Conservation (phyloP, 23 tunicate genomes). For the Styela clava region DNA sequence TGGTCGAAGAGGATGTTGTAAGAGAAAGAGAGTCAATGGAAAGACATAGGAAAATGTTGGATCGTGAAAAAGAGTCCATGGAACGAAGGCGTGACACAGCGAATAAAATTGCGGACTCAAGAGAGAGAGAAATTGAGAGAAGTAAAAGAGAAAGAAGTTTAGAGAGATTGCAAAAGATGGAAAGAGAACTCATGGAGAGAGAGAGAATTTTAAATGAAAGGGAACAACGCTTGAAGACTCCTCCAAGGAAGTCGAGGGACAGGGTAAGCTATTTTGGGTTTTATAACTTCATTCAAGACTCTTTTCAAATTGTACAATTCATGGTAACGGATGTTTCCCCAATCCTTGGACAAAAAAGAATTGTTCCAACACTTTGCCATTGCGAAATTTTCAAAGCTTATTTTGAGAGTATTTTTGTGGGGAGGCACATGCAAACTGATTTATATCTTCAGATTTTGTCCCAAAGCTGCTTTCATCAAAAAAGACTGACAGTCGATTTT, state of each 20-base stretch:
- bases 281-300: no score
- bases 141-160: conserved; percentile 54
- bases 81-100: conserved; percentile 38
- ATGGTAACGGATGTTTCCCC: no score
- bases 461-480: no score
- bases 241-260: conserved; percentile 25
- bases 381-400: no score
- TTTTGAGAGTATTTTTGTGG: no score
- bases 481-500: no score
- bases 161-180: conserved; percentile 48
- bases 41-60: background rate
- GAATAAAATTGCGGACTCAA: conserved; percentile 20
- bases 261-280: conserved; percentile 30
- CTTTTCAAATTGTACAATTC: no score
- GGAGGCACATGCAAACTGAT: no score
- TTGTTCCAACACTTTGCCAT: no score
- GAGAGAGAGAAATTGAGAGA: conserved; percentile 33
- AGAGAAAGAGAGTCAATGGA: conserved; percentile 1
- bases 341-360: no score
- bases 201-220: conserved; percentile 39
- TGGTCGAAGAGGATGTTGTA: conserved; percentile 1
- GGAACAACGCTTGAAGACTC: conserved; percentile 20
- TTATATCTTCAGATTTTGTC: no score
- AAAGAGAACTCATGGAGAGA: conserved; percentile 44
- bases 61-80: conserved; percentile 39